A percentile compares a stretch with the other conserved stretches of the same genome.
These are phyloP conservation scores for Myotis pilosus DNA, from an alignment of 2,797 vertebrate genomes.

Conservation along the genomic window DNA sequence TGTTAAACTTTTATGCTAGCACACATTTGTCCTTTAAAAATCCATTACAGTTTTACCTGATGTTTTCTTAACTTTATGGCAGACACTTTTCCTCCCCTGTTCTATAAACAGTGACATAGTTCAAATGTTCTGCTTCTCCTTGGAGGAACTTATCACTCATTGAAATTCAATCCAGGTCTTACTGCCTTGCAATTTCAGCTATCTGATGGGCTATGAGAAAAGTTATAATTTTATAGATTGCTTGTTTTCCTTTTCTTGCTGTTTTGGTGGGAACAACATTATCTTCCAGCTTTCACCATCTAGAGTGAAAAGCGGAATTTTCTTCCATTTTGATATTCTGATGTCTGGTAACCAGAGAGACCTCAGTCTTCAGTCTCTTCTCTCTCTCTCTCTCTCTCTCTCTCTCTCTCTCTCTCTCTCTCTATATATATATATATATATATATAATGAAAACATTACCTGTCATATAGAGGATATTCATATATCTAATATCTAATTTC, in stretches of 20 bases:
- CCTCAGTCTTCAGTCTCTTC: not conserved
- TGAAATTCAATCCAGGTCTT: constrained; percentile 1
- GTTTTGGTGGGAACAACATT: not conserved
- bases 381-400: not conserved
- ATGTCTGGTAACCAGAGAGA: not conserved
- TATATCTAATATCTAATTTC: not conserved
- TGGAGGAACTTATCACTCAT: not conserved
- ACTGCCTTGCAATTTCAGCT: not conserved
- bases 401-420: not conserved
- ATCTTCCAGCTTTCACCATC: not conserved
- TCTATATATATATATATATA: not conserved
- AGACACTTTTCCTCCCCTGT: not conserved
- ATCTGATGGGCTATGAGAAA: not conserved
- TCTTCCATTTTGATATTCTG: not conserved
- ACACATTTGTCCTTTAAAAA: not conserved
- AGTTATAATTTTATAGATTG: not conserved
- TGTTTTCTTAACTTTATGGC: not conserved
- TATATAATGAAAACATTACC: not conserved
- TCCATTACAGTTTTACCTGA: not conserved
- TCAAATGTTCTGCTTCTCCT: not conserved
- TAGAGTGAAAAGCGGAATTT: not conserved
- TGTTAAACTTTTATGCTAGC: not conserved
- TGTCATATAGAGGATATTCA: not conserved
- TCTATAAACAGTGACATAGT: not conserved
- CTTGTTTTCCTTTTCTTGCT: not conserved